Evolutionary conservation across 2,888 invertebrate genomes (phyloP), one percentile per base, ranked within the genome.

Genomic region (Drosophila nigricruria): DNA sequence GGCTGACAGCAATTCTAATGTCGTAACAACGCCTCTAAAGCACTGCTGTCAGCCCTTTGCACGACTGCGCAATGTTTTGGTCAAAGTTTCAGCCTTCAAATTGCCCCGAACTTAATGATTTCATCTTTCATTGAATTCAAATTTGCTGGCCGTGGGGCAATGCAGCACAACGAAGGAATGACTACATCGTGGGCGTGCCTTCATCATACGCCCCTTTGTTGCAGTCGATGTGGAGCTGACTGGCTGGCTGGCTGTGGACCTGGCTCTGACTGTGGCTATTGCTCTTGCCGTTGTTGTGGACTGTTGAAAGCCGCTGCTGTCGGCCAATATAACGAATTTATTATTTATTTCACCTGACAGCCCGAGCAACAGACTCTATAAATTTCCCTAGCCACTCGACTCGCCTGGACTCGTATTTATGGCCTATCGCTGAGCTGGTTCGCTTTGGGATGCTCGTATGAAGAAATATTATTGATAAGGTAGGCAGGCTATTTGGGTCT

Each of bases 261-360:
- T 32, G 45, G 45, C 20, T 50, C 16, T 52, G 18, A 20, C n/a
- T 43, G 23, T 54, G 14, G 68, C 30, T 57, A 18, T 60, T 47
- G 70, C 5, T 49, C 32, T 42, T 43, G 69, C 45, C 32, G 43
- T 42, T 18, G 45, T 49, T 49, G 71, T 42, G 36, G 74, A 73
- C 77, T 66, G 81, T 79, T 81, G 81, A 84, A 84, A 85, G 82
- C 77, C 73, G 62, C 66, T 72, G 79, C 70, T 70, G 80, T 79
- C 72, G 66, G 70, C 40, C 74, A 72, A 88, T 88, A 91, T 91
- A 91, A 92, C 92, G 91, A 92, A 91, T 92, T 92, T 92, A 92
- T 92, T 92, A 92, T 92, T 92, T 92, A 92, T 92, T 92, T 92
- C 92, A 92, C 91, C 92, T 92, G 92, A 92, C 92, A 92, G 91